A percentile compares a stretch with the other conserved stretches of the same genome.
These are phyloP conservation scores for Pachyrhynchus sulphureomaculatus DNA, from an alignment of 1,140 invertebrate genomes.

Conservation along the genomic window DNA sequence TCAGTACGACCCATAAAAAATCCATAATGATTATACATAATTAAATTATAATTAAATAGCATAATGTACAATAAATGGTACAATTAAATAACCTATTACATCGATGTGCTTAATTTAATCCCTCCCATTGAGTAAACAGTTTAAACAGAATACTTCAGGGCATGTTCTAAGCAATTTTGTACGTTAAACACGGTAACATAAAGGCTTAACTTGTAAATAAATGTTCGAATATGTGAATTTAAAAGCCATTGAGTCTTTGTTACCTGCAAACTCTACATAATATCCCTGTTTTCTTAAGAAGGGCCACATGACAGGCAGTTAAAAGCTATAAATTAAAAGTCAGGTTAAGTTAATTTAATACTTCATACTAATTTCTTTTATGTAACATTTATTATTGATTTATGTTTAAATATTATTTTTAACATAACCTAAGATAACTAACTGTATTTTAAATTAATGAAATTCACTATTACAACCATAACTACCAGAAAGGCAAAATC, in stretches of 20 bases:
- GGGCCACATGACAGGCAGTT: neutral
- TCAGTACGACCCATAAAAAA: too few species aligned
- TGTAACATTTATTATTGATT: too few species aligned
- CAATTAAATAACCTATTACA: neutral
- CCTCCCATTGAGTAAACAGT: constrained; percentile 15
- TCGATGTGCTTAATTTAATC: neutral
- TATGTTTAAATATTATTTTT: too few species aligned
- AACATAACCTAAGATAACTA: too few species aligned
- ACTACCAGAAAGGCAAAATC: too few species aligned
- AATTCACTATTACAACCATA: too few species aligned
- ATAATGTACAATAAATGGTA: constrained; percentile 15
- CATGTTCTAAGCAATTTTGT: neutral
- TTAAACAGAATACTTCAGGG: neutral
- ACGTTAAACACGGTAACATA: neutral
- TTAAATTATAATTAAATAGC: too few species aligned
- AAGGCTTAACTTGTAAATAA: neutral
- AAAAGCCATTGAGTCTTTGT: constrained; percentile 16
- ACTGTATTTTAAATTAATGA: too few species aligned
- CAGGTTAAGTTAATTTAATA: too few species aligned
- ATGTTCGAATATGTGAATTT: neutral
- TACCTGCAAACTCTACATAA: constrained; percentile 3
- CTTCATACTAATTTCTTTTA: too few species aligned
- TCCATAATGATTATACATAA: too few species aligned
- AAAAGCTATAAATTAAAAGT: neutral
- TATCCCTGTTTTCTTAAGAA: constrained; percentile 4